phyloP scores from a whole-genome alignment of 2,797 vertebrate genomes.

The Onychomys arenicola region DNA sequence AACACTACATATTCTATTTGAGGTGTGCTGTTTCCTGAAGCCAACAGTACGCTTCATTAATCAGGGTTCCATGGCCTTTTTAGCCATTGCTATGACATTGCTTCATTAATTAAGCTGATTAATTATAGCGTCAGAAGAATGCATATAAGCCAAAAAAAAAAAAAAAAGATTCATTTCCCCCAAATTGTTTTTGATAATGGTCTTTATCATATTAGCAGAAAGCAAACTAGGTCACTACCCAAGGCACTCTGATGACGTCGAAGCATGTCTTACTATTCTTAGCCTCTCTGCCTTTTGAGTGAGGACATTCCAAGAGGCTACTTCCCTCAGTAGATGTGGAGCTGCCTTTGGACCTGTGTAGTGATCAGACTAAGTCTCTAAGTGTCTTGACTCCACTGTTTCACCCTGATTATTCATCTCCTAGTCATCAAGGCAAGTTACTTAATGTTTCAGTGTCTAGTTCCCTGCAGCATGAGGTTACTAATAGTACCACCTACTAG shows the following conservation, averaged over 20 bases:
- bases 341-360: not conserved
- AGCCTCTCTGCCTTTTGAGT: not conserved
- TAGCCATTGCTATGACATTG: not conserved
- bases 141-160: not conserved
- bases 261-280: not conserved
- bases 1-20: not conserved
- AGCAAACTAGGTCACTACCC: not conserved
- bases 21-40: not conserved
- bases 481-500: not conserved
- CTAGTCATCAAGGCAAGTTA: not conserved
- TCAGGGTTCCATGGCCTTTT: not conserved
- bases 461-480: not conserved
- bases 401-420: not conserved
- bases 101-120: constrained; percentile 31
- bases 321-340: not conserved
- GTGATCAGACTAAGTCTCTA: not conserved
- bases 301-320: not conserved
- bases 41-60: not conserved
- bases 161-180: not conserved
- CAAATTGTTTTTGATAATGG: not conserved
- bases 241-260: not conserved
- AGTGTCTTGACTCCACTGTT: not conserved
- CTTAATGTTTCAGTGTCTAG: not conserved
- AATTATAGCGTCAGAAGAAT: not conserved
- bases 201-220: not conserved